Evolutionary conservation across 2,797 vertebrate genomes (phyloP).

Genomic region (Xenops minutus): DNA sequence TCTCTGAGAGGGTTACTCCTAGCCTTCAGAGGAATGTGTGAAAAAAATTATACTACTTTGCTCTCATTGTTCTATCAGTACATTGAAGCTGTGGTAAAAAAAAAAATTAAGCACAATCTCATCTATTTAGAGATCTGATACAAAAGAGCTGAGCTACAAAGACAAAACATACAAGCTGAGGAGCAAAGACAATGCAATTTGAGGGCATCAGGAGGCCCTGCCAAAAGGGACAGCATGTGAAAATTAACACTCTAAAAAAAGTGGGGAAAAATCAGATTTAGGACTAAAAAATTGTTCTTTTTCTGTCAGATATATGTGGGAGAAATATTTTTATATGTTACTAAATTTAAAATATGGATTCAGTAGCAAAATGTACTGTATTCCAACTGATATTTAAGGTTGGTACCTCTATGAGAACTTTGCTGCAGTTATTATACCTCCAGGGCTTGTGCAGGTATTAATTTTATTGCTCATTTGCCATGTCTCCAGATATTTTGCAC

Average conservation of each 20-base stretch:
- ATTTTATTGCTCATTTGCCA: not conserved
- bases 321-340: slow-evolving; percentile 15
- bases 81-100: not conserved
- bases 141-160: not conserved
- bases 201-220: not conserved
- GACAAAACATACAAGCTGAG: not conserved
- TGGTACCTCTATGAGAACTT: not conserved
- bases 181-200: not conserved
- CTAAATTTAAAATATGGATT: not conserved
- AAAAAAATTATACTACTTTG: not conserved
- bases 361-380: not conserved
- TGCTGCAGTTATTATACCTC: not conserved
- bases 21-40: not conserved
- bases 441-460: not conserved
- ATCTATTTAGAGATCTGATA: not conserved
- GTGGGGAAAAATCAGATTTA: not conserved
- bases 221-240: not conserved
- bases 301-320: not conserved
- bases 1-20: not conserved
- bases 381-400: not conserved
- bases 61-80: not conserved
- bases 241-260: not conserved
- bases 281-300: not conserved
- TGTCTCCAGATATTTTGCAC: not conserved
- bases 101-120: not conserved